Conservation (phyloP, 2,888 invertebrate genomes). For the Epirrita christyi region DNA sequence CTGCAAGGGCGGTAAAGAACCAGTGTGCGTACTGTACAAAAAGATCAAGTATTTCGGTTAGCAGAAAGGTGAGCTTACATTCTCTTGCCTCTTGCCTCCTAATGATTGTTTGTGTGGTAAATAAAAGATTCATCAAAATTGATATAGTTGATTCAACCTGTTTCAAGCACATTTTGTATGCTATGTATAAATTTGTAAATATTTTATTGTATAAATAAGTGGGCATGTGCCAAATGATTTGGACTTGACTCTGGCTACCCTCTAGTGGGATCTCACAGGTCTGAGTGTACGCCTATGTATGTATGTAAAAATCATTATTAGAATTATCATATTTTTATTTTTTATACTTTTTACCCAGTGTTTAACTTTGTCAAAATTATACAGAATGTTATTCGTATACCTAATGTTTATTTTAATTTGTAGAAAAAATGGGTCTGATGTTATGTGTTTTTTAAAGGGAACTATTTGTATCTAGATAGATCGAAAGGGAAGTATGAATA, state of each 20-base stretch:
- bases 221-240: neutral
- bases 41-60: too few relatives aligned
- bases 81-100: too few relatives aligned
- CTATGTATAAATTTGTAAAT: conserved; percentile 38
- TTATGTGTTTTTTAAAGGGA: neutral
- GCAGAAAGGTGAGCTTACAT: too few relatives aligned
- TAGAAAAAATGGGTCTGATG: neutral
- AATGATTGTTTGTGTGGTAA: too few relatives aligned
- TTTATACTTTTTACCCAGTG: conserved; percentile 32
- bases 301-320: conserved; percentile 9
- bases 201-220: conserved; percentile 32
- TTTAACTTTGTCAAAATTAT: conserved; percentile 31
- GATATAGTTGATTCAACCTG: too few relatives aligned
- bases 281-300: too few relatives aligned
- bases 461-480: neutral
- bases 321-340: conserved; percentile 21
- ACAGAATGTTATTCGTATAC: conserved; percentile 24
- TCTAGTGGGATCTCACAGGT: too few relatives aligned
- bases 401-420: conserved; percentile 19
- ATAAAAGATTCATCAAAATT: too few relatives aligned
- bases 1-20: too few relatives aligned
- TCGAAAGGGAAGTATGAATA: neutral
- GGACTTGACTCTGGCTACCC: too few relatives aligned
- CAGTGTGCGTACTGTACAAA: too few relatives aligned
- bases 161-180: too few relatives aligned